Conservation (phyloP, 2,113 vertebrate species). For the Thamnaconus septentrionalis region DNA sequence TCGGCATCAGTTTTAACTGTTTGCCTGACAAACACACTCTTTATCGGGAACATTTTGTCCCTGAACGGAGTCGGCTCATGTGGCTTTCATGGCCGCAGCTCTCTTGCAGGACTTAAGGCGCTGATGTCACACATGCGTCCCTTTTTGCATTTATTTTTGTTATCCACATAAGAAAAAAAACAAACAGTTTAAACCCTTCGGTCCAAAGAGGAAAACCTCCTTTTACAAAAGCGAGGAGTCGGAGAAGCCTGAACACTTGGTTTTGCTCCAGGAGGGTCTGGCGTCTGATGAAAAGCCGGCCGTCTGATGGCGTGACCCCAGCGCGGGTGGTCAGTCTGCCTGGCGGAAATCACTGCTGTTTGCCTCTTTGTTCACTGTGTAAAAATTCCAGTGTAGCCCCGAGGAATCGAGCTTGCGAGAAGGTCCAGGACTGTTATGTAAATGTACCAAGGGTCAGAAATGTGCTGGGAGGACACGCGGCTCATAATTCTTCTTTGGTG, state of each 20-base stretch:
- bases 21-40: constrained; percentile 62
- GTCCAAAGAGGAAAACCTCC: constrained; percentile 21
- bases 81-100: constrained; percentile 18
- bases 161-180: constrained; percentile 30
- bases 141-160: background rate
- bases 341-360: constrained; percentile 18
- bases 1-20: constrained; percentile 42
- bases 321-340: constrained; percentile 43
- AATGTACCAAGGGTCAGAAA: constrained; percentile 54
- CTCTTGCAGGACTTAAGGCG: constrained; percentile 35
- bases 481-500: constrained; percentile 19
- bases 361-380: constrained; percentile 6
- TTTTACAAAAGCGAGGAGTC: constrained; percentile 16
- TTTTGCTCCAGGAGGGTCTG: constrained; percentile 7
- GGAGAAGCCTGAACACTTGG: constrained; percentile 38
- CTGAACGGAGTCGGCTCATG: constrained; percentile 43
- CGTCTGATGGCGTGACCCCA: constrained; percentile 34
- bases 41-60: constrained; percentile 50
- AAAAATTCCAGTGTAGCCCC: constrained; percentile 13
- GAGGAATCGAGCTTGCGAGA: background rate
- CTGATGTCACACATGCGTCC: constrained; percentile 22
- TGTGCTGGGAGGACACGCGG: constrained; percentile 31
- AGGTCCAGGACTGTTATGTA: constrained; percentile 41
- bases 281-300: constrained; percentile 39
- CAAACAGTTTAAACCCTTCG: constrained; percentile 42